These are phyloP conservation scores for Scolopax bukidnonensis DNA, from an alignment of 2,797 vertebrate species.

Conservation along the genomic window DNA sequence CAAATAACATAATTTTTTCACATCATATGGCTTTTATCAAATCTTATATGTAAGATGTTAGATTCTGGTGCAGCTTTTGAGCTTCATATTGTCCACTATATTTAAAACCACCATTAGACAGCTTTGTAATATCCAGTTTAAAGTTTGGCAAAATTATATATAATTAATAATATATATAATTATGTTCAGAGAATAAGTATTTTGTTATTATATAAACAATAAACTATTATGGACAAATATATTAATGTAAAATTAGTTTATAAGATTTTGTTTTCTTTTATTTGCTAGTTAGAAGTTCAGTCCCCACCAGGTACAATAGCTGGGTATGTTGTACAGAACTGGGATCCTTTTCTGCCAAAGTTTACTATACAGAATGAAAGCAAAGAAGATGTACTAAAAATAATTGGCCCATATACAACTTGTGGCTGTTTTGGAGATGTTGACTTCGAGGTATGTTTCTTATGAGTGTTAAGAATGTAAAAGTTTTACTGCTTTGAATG, in stretches of 20 bases:
- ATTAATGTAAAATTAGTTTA: background rate
- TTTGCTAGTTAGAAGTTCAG: conserved; percentile 81
- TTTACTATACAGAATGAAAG: conserved; percentile 82
- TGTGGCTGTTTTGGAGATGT: conserved; percentile 84
- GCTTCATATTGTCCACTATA: background rate
- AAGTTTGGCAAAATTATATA: background rate
- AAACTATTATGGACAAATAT: background rate
- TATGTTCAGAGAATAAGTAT: background rate
- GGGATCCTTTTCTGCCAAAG: conserved; percentile 82
- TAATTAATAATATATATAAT: background rate
- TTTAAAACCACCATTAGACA: background rate
- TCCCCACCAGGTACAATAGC: conserved; percentile 80
- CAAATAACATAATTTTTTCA: background rate
- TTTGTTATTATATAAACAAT: background rate
- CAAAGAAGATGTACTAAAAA: conserved; percentile 82
- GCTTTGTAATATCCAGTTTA: background rate
- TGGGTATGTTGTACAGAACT: conserved; percentile 82
- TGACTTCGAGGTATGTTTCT: conserved; percentile 81
- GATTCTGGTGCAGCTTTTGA: background rate
- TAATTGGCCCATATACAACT: conserved; percentile 79
- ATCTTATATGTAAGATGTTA: background rate
- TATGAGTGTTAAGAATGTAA: background rate
- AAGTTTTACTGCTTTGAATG: background rate
- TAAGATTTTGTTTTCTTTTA: background rate
- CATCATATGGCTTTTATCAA: background rate